Conservation (phyloP, 2,797 vertebrate genomes). For the Arrhamphus sclerolepis region DNA sequence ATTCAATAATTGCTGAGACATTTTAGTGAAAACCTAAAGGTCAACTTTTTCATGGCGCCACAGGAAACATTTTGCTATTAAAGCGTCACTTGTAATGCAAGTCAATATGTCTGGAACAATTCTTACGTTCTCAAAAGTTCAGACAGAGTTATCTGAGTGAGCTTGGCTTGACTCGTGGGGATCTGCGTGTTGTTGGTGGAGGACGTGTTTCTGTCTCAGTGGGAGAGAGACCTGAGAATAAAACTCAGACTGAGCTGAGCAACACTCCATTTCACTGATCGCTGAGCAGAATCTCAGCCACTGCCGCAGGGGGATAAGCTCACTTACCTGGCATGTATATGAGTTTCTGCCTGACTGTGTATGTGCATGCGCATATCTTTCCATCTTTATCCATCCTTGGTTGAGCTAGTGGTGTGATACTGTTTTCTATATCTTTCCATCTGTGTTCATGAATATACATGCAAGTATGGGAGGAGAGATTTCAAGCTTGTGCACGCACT, state of each 20-base stretch:
- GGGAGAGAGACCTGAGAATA: constrained; percentile 60
- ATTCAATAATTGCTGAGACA: not conserved
- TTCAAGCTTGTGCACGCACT: constrained; percentile 46
- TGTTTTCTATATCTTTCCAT: constrained; percentile 17
- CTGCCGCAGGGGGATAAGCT: constrained; percentile 62
- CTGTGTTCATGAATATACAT: not conserved
- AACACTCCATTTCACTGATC: constrained; percentile 78
- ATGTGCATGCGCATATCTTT: constrained; percentile 24
- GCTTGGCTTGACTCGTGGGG: constrained; percentile 35
- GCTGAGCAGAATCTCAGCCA: constrained; percentile 71
- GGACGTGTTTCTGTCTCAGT: constrained; percentile 47
- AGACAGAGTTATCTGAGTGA: constrained; percentile 24
- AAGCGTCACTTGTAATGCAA: not conserved
- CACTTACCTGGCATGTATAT: constrained; percentile 65
- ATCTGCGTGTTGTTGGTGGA: constrained; percentile 42
- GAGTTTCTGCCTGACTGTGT: constrained; percentile 37
- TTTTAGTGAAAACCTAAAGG: not conserved
- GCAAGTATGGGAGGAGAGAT: constrained; percentile 4
- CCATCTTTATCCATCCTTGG: constrained; percentile 21
- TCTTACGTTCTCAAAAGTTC: constrained; percentile 6
- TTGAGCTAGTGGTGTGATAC: constrained; percentile 15
- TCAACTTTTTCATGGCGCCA: not conserved
- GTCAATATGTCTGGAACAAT: not conserved
- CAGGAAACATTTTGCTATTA: not conserved
- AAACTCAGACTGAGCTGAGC: constrained; percentile 64